Conservation (phyloP, 2,113 vertebrate genomes). For the Hippocampus guttulatus region DNA sequence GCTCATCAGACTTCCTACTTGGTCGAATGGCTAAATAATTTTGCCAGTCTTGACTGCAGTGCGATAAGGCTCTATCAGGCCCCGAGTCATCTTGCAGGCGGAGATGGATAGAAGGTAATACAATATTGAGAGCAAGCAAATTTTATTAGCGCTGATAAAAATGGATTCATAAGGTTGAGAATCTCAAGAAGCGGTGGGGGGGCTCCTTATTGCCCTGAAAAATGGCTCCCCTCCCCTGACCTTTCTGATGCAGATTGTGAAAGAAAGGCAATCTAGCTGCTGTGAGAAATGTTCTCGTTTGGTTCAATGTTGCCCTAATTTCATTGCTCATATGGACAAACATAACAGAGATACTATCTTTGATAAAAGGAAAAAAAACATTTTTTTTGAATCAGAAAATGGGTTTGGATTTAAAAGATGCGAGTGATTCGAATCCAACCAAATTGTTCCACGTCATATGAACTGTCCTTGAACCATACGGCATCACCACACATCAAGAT, state of each 20-base stretch:
- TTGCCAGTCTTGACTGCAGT: constrained; percentile 33
- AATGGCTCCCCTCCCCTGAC: constrained; percentile 45
- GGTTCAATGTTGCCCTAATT: constrained; percentile 38
- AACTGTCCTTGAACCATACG: too few species aligned
- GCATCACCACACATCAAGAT: too few species aligned
- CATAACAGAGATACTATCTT: constrained; percentile 3
- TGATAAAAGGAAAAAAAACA: not conserved
- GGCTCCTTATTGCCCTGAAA: constrained; percentile 34
- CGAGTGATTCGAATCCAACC: too few species aligned
- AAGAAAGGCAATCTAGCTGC: constrained; percentile 32
- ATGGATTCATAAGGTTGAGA: constrained; percentile 63
- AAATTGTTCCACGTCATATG: too few species aligned
- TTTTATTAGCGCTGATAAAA: constrained; percentile 61
- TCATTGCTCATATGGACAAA: constrained; percentile 12
- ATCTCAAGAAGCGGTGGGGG: constrained; percentile 34
- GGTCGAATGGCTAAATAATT: constrained; percentile 61
- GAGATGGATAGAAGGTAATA: constrained; percentile 52
- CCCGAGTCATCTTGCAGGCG: constrained; percentile 38
- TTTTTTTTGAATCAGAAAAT: too few species aligned
- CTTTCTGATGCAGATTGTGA: constrained; percentile 34
- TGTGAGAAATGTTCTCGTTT: constrained; percentile 42
- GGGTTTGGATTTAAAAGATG: too few species aligned
- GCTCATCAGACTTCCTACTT: constrained; percentile 51
- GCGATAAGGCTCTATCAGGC: constrained; percentile 48
- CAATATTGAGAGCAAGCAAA: constrained; percentile 48